Evolutionary conservation across 2,797 vertebrate genomes (phyloP).

Genomic region (Neosilurus hyrtlii): DNA sequence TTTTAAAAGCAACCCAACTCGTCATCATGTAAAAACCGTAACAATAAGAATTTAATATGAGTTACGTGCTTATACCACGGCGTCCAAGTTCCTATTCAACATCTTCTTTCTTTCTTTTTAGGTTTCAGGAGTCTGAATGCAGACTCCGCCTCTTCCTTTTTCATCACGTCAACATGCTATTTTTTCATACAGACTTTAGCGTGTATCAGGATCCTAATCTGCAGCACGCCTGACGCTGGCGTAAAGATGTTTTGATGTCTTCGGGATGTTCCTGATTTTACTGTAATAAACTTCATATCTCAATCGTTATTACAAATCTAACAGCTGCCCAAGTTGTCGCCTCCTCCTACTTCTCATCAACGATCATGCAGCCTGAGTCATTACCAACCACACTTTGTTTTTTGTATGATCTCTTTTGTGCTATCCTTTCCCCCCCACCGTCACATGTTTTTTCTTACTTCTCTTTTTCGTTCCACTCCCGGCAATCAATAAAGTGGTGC

Average conservation of each 20-base stretch:
- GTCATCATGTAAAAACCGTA: background rate
- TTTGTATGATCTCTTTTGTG: background rate
- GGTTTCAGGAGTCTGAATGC: background rate
- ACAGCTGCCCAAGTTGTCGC: background rate
- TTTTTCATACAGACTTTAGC: no score
- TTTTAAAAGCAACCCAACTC: no score
- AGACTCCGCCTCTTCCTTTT: no score
- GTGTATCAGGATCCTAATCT: background rate
- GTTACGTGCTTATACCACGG: background rate
- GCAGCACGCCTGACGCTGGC: background rate
- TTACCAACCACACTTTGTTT: background rate
- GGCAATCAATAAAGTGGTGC: no score
- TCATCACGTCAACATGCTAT: background rate
- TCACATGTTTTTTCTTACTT: no score
- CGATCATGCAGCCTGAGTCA: background rate
- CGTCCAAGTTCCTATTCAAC: background rate
- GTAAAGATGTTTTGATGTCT: background rate
- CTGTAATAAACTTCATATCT: background rate
- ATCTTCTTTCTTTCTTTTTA: background rate
- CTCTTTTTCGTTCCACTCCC: no score
- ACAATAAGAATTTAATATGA: background rate
- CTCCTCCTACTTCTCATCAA: background rate
- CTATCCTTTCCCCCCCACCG: no score
- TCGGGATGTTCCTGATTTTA: background rate
- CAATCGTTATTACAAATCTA: background rate